Evolutionary conservation across 2,113 vertebrate species (phyloP).

Genomic region (Corapipo altera): DNA sequence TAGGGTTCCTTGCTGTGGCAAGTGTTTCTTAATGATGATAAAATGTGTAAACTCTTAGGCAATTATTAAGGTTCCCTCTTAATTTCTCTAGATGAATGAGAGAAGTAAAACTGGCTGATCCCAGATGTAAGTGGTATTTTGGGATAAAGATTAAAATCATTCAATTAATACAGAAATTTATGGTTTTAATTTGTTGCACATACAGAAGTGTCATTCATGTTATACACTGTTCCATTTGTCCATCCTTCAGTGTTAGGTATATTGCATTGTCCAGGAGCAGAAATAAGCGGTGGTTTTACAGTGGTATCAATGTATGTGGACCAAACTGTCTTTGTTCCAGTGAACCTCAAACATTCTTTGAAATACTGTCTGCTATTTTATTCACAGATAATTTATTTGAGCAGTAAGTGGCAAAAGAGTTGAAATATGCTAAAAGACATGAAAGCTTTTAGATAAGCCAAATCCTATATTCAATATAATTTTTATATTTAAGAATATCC

Average conservation of each 20-base stretch:
- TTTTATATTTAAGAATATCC: background rate
- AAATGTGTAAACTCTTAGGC: background rate
- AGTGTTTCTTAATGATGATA: constrained; percentile 23
- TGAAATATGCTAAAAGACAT: background rate
- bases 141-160: background rate
- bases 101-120: background rate
- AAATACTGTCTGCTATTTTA: background rate
- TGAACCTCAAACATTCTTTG: background rate
- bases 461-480: background rate
- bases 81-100: background rate
- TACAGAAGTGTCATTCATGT: background rate
- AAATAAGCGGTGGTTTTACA: background rate
- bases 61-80: background rate
- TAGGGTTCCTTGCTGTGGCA: background rate
- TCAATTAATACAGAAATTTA: background rate
- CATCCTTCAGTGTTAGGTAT: background rate
- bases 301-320: background rate
- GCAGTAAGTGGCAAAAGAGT: background rate
- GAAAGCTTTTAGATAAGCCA: background rate
- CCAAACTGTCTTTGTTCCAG: background rate
- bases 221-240: background rate
- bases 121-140: background rate
- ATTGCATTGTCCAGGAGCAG: background rate
- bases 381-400: background rate
- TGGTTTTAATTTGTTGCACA: background rate